These are phyloP conservation scores for Drosophila dunni DNA, from an alignment of 1,140 invertebrate genomes.

Conservation along the genomic window DNA sequence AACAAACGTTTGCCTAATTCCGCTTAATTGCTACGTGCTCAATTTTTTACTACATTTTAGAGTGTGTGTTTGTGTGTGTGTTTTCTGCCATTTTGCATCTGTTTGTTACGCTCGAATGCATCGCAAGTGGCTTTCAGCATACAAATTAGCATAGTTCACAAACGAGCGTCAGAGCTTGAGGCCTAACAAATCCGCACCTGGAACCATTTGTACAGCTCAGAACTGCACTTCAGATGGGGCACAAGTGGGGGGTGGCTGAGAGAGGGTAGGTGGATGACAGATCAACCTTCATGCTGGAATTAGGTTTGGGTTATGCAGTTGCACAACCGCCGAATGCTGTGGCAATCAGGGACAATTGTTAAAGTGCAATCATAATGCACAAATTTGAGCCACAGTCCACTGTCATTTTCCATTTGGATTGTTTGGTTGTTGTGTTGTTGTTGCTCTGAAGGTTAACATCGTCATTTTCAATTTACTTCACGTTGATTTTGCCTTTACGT, in stretches of 20 bases:
- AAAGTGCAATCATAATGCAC: slow-evolving; percentile 55
- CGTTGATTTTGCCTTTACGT: slow-evolving; percentile 40
- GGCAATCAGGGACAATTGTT: slow-evolving; percentile 54
- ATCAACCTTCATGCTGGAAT: slow-evolving; percentile 40
- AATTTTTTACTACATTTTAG: slow-evolving; percentile 17
- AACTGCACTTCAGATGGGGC: slow-evolving; percentile 16
- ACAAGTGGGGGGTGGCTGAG: not conserved
- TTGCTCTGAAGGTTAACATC: slow-evolving; percentile 36
- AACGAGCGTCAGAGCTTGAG: slow-evolving; percentile 5
- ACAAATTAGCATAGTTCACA: slow-evolving; percentile 54
- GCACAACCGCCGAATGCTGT: slow-evolving; percentile 34
- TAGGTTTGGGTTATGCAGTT: slow-evolving; percentile 10
- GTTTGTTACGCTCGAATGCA: slow-evolving; percentile 46
- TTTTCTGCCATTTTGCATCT: not conserved
- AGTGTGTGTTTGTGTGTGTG: not conserved
- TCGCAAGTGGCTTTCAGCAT: slow-evolving; percentile 36
- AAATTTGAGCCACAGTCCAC: slow-evolving; percentile 32
- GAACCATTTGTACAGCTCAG: slow-evolving; percentile 16
- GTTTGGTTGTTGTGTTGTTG: not conserved
- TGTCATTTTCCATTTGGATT: slow-evolving; percentile 21
- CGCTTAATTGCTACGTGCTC: slow-evolving; percentile 46
- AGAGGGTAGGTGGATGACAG: not conserved
- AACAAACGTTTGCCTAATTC: slow-evolving; percentile 35
- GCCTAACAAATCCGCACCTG: slow-evolving; percentile 53
- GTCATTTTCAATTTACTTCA: slow-evolving; percentile 45